Conservation (phyloP, 2,113 vertebrate species). For the Epinephelus moara region DNA sequence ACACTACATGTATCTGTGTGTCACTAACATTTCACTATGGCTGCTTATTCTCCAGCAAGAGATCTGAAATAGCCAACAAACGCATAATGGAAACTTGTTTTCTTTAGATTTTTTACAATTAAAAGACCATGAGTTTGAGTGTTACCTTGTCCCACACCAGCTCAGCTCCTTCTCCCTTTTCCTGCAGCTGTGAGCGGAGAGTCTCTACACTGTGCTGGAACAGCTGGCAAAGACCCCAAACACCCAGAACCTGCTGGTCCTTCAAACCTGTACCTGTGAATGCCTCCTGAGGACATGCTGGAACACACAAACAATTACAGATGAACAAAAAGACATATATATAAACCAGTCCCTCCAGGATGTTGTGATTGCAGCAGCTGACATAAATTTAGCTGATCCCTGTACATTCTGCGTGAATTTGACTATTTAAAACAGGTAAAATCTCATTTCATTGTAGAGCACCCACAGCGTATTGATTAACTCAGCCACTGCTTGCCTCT, state of each 20-base stretch:
- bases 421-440: too few species aligned
- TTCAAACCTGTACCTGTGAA: slow-evolving; percentile 85
- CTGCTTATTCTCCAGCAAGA: background rate
- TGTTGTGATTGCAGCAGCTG: too few species aligned
- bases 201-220: slow-evolving; percentile 94
- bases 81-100: background rate
- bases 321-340: background rate
- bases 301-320: background rate
- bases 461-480: too few species aligned
- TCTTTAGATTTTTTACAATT: background rate
- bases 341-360: too few species aligned
- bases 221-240: slow-evolving; percentile 90
- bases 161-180: slow-evolving; percentile 92
- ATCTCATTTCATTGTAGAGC: too few species aligned
- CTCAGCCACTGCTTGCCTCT: too few species aligned
- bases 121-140: background rate
- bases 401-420: too few species aligned
- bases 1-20: background rate
- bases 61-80: background rate
- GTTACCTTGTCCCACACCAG: slow-evolving; percentile 98
- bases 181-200: slow-evolving; percentile 88
- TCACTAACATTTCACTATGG: too few species aligned
- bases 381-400: too few species aligned
- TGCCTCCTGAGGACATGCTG: slow-evolving; percentile 84
- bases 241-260: slow-evolving; percentile 95